These are phyloP conservation scores for Phytoseiulus persimilis DNA, from an alignment of 2,888 invertebrate species.

Conservation along the genomic window DNA sequence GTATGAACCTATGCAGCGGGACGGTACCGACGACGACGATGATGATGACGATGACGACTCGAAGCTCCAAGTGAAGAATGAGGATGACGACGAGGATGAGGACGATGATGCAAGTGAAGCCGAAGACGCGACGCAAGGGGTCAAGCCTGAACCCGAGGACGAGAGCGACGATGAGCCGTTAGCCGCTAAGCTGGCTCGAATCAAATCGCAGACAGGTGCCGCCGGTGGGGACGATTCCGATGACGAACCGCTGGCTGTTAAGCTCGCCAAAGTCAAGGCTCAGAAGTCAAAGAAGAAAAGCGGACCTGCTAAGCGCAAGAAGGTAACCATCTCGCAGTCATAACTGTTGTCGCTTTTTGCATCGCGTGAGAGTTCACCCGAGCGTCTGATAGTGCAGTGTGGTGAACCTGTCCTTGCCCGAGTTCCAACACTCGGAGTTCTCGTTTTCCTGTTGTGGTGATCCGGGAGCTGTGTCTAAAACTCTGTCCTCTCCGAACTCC, in stretches of 20 bases:
- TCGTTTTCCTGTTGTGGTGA: no score
- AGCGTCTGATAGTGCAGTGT: no score
- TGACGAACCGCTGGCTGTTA: constrained; percentile 41
- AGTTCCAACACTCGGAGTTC: no score
- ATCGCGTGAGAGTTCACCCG: no score
- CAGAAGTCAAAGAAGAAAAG: constrained; percentile 19
- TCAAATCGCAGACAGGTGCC: constrained; percentile 34
- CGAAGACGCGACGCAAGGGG: constrained; percentile 49
- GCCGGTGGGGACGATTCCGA: constrained; percentile 41
- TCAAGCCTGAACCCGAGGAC: constrained; percentile 46
- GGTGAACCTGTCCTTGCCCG: no score
- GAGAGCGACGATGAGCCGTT: constrained; percentile 40
- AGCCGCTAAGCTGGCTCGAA: constrained; percentile 25
- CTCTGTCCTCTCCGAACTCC: no score
- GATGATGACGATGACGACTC: constrained; percentile 37
- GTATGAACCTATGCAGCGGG: neutral
- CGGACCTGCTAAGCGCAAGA: neutral
- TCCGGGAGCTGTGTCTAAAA: no score
- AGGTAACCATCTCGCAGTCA: neutral
- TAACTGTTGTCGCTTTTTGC: no score
- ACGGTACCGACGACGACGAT: constrained; percentile 40
- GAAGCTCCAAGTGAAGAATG: constrained; percentile 18
- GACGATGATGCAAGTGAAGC: constrained; percentile 51
- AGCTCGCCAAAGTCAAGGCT: constrained; percentile 36
- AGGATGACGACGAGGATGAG: constrained; percentile 31